Conservation (phyloP, 2,888 invertebrate genomes). For the Selenia dentaria region DNA sequence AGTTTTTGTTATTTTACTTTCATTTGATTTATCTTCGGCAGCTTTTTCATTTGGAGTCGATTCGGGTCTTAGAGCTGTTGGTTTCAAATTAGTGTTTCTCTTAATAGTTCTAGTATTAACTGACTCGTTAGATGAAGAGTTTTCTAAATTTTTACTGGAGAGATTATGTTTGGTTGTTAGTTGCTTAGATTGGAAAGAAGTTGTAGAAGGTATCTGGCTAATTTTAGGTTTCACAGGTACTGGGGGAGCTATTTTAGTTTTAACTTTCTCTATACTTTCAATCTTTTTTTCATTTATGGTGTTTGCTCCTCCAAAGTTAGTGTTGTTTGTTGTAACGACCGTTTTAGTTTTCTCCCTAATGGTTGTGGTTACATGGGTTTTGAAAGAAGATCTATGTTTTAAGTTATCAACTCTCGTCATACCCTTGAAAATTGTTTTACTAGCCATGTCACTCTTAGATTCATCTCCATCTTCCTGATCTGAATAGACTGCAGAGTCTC, state of each 20-base stretch:
- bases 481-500: constrained; percentile 94
- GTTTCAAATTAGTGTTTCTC: constrained; percentile 54
- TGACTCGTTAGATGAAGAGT: constrained; percentile 57
- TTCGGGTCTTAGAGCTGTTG: constrained; percentile 50
- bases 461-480: constrained; percentile 86
- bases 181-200: constrained; percentile 40
- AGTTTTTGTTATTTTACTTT: constrained; percentile 27
- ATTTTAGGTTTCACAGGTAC: constrained; percentile 86
- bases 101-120: constrained; percentile 60
- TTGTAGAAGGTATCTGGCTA: constrained; percentile 51
- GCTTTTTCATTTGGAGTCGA: constrained; percentile 51
- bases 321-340: constrained; percentile 25
- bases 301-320: constrained; percentile 10
- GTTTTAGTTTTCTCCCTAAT: constrained; percentile 54
- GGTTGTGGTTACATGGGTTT: constrained; percentile 53
- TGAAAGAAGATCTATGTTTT: constrained; percentile 60
- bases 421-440: constrained; percentile 49
- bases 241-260: constrained; percentile 85
- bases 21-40: constrained; percentile 31
- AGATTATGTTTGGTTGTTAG: constrained; percentile 35
- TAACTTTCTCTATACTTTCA: constrained; percentile 53
- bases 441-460: constrained; percentile 43
- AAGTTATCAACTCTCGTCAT: constrained; percentile 58
- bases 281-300: constrained; percentile 44
- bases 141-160: constrained; percentile 48